Base-by-base conservation (phyloP, 2,888 invertebrate species). In the Ophion costatus region DNA sequence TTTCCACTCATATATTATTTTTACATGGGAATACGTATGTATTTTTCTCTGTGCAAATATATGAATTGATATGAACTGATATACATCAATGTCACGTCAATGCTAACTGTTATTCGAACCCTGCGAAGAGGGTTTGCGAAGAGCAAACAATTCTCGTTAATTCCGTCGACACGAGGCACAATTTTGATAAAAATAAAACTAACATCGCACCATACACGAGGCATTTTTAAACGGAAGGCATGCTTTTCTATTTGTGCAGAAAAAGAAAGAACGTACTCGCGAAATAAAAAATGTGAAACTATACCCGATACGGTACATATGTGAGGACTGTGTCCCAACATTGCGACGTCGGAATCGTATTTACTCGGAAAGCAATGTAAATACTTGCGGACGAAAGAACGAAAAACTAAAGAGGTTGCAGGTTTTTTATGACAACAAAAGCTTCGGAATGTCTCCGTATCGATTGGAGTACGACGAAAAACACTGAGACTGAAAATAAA, bases 351-450 rank as follows among this genome's bases (percentile, higher is more conserved):
- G 42, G 51, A 70, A 29, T 24, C 51, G 17, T 71, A 71, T 51
- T 10, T 0, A 79, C 22, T 70, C n/a, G 17, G 51, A 59, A 76
- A 80, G 71, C 63, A 63, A 33, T n/a, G 17, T 63, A 69, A 81
- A 59, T 45, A 45, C 69, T 38, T 38, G 51, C 38, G 59, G 33
- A 64, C 22, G 61, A 59, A 71, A 70, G 51, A 33, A 70, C 61
- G 24, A 69, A 70, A 22, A 80, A 84, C 61, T 57, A 73, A 77
- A 85, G 85, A 85, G 85, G 82, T 85, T 85, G 85, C 85, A 85
- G 85, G 82, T 85, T 85, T 85, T 83, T 74, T 59, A 11, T 33
- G 9, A 45, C 14, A 20, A 66, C 17, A 38, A 81, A 76, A 87
- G 69, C 73, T 70, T 69, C 70, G 56, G 17, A 70, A 66, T 63